Base-by-base conservation (phyloP, 2,113 vertebrate species). In the Brachyistius frenatus region DNA sequence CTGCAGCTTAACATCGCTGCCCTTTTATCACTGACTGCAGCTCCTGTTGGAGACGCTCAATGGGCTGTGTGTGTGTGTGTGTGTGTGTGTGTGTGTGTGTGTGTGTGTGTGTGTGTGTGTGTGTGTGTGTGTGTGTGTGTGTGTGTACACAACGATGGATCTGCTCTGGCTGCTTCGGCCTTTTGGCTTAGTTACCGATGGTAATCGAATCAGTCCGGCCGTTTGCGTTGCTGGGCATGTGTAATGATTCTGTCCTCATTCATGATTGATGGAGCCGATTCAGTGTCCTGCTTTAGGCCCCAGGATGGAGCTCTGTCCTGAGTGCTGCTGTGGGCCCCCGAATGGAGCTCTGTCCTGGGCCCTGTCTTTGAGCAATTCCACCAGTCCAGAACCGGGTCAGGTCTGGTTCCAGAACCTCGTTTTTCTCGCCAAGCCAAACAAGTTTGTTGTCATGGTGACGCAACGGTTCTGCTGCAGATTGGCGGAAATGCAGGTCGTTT, bases 191-290 rank as follows among this genome's bases (percentile, higher is more conserved):
- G 76, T 87, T 91, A 90, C 87, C 10, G 87, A 81, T 88, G 80
- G 23, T 91, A 93, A 92, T 84, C 23, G 78, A 88, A 92, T 81
- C 89, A 66, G 49, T 71, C 55, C 5, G 64, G 7, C 64, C 56
- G 73, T 79, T 76, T 80, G 23, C 23, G 23, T 23, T 23, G 23
- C 23, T 23, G 23, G 23, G 23, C 23, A 23, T 23, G 78, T 89
- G 88, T 91, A 90, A 89, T 88, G 89, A 90, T 85, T 92, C 85
- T 86, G 83, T 84, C 83, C 69, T 92, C 88, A 88, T 90, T 46
- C 90, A 92, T 90, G 87, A 91, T 89, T 88, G 73, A 92, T 85
- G 75, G 49, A 81, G 76, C 76, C 23, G 33, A n/a, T 6, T 8
- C 44, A 52, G n/a, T 37, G 33, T 73, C 31, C 39, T 72, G 37